Conservation (phyloP, 1,140 invertebrate genomes). For the Bombus turneri region DNA sequence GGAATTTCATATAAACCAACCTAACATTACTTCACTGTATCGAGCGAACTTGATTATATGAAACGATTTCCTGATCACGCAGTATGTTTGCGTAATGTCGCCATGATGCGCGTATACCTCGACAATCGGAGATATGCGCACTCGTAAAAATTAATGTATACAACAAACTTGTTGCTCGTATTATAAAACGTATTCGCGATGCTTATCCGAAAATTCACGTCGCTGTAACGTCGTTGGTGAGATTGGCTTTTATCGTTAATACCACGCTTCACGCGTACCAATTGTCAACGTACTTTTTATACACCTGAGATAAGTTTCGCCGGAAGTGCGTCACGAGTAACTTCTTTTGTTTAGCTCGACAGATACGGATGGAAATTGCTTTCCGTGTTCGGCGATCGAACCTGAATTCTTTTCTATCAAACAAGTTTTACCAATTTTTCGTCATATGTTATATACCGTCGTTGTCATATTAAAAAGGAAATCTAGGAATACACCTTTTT, state of each 20-base stretch:
- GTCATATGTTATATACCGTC: background rate
- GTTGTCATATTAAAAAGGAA: background rate
- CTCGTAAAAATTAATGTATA: constrained; percentile 6
- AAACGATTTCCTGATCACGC: background rate
- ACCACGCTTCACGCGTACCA: background rate
- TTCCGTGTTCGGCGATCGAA: background rate
- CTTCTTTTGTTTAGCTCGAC: background rate
- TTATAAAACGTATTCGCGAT: background rate
- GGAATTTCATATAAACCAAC: background rate
- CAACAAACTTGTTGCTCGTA: background rate
- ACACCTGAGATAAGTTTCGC: constrained; percentile 50
- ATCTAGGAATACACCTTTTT: too few relatives aligned
- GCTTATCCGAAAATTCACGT: constrained; percentile 13
- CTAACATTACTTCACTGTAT: background rate
- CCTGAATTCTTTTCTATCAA: background rate
- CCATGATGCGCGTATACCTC: background rate
- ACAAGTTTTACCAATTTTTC: background rate
- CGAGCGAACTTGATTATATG: too few relatives aligned
- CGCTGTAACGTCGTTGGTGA: background rate
- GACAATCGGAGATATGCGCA: background rate
- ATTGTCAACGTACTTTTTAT: constrained; percentile 5
- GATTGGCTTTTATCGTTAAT: constrained; percentile 9
- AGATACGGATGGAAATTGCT: constrained; percentile 24
- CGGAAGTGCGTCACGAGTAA: constrained; percentile 49
- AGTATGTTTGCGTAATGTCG: background rate